Base-by-base conservation (phyloP, 2,888 invertebrate genomes). In the Orchestes rusci region DNA sequence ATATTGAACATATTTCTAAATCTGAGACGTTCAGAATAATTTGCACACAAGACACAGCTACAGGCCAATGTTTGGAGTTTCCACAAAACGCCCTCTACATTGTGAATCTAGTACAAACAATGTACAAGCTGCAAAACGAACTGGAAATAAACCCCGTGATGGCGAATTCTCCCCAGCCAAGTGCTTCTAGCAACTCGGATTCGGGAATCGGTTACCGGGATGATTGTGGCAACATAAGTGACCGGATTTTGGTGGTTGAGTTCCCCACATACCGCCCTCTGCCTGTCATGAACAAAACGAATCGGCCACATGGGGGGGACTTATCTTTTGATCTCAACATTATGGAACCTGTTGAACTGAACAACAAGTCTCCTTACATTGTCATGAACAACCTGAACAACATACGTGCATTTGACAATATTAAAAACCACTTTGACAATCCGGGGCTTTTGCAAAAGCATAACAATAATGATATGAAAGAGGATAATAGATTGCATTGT, bases 151-250 rank as follows among this genome's bases (percentile, higher is more conserved):
- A 70, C 13, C 74, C 74, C 41, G 70, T 76, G 33, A 68, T 78
- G 1, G 82, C 84, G 0, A 82, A 84, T 58, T 90, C 90, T 0
- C 89, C 90, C 0, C 89, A 89, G 56, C 89, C 88, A 0, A 89
- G 88, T 62, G 85, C 88, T 15, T 92, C 91, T 0, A 92, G 91
- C 56, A 94, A 93, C 65, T 92, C 92, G 43, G 95, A 95, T 65
- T 94, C 93, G 2, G 94, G 95, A 0, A 92, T 95, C 48, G 94
- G 94, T 0, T 93, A 93, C 59, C 80, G 90, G 52, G 92, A 92
- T 58, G 91, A 93, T 58, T 84, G 84, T 57, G 80, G 84, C 7
- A 86, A 86, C 59, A 80, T 88, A 39, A 85, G 86, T 0, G 89
- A 88, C 63, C 73, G 87, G 45, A 87, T 88, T 57, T 65, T 85